Evolutionary conservation across 2,797 vertebrate species (phyloP).

Genomic region (Pangasius krempfi): DNA sequence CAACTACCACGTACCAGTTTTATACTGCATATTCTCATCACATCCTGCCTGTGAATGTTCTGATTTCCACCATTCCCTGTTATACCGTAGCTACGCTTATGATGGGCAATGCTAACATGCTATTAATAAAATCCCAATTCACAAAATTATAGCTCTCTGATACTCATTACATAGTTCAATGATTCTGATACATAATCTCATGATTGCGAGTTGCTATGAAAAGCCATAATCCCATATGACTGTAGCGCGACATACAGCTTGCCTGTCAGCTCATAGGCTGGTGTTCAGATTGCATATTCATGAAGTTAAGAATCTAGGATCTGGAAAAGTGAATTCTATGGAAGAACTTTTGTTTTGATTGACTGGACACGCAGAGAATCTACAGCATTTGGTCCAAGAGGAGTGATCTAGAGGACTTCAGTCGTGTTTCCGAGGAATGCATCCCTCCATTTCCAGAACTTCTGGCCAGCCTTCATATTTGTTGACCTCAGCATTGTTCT

Average conservation of each 20-base stretch:
- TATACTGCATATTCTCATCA: not conserved
- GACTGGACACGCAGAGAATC: not conserved
- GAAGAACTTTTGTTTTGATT: not conserved
- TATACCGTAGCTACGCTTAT: not conserved
- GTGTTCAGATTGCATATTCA: not conserved
- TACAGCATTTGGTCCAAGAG: constrained; percentile 9
- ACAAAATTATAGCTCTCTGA: not conserved
- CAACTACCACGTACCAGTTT: not conserved
- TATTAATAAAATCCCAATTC: not conserved
- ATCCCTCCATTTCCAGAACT: constrained; percentile 97
- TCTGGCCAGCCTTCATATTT: constrained; percentile 99
- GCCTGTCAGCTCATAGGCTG: not conserved
- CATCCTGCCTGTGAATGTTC: not conserved
- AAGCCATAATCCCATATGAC: not conserved
- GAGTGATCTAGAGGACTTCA: constrained; percentile 57
- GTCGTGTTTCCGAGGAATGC: constrained; percentile 86
- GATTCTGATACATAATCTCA: not conserved
- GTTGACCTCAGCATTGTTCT: constrained; percentile 93
- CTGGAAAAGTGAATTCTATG: not conserved
- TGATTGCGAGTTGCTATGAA: not conserved
- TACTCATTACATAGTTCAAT: not conserved
- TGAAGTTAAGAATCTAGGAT: not conserved
- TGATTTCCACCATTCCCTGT: not conserved
- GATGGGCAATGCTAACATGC: not conserved
- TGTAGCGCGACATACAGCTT: too few relatives aligned